phyloP scores from a whole-genome alignment of 1,140 invertebrate genomes.

The Augochlora pura region DNA sequence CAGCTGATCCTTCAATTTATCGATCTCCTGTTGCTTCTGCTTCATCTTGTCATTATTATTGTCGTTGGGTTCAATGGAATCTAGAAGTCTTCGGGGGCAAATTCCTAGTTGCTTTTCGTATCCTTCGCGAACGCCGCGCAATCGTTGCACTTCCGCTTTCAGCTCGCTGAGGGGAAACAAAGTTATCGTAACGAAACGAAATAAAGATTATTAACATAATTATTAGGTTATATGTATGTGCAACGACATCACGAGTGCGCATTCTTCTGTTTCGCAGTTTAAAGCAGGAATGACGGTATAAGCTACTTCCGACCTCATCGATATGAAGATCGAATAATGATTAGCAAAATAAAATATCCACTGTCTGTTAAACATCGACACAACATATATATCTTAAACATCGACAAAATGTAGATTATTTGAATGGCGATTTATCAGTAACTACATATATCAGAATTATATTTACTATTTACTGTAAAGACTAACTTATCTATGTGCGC shows the following conservation, averaged over 20 bases:
- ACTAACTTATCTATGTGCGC: too few species aligned
- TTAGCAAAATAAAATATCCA: too few species aligned
- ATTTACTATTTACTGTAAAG: too few species aligned
- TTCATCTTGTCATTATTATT: conserved; percentile 77
- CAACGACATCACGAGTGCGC: background rate
- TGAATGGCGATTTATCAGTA: too few species aligned
- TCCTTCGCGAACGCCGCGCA: conserved; percentile 82
- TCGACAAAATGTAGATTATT: too few species aligned
- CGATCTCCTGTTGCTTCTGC: conserved; percentile 83
- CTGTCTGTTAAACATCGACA: too few species aligned
- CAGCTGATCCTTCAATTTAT: conserved; percentile 81
- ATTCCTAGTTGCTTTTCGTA: conserved; percentile 79
- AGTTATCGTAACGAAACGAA: background rate
- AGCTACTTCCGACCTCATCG: background rate
- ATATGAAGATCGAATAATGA: background rate
- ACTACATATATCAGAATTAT: too few species aligned
- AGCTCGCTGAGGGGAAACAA: conserved; percentile 78
- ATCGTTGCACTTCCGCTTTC: conserved; percentile 85
- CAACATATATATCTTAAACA: too few species aligned
- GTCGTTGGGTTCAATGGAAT: conserved; percentile 66
- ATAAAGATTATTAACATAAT: background rate
- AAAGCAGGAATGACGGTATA: background rate
- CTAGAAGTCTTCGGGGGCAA: conserved; percentile 65
- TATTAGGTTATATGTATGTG: conserved; percentile 10
- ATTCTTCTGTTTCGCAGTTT: background rate